These are phyloP conservation scores for Varanus salvator DNA, from an alignment of 2,113 vertebrate species.

Conservation along the genomic window DNA sequence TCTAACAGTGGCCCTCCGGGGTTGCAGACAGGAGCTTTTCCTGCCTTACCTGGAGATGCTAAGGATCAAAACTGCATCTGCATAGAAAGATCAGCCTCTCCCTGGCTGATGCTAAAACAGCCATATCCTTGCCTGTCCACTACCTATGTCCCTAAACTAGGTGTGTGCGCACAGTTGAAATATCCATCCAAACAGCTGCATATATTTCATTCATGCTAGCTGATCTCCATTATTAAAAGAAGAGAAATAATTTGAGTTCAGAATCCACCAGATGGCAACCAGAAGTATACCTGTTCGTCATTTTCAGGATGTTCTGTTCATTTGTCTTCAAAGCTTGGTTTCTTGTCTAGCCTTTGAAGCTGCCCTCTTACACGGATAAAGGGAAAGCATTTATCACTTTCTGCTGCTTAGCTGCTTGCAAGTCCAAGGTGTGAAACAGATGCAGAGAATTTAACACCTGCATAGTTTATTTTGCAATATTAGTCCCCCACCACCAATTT, in stretches of 20 bases:
- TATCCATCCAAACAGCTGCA: background rate
- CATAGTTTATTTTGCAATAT: conserved; percentile 38
- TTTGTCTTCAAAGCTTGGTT: conserved; percentile 41
- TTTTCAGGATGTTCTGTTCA: conserved; percentile 37
- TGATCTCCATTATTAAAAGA: background rate
- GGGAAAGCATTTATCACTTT: conserved; percentile 62
- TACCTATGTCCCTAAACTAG: background rate
- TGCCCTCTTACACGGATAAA: conserved; percentile 31
- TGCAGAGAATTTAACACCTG: conserved; percentile 37
- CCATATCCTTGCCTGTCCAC: background rate
- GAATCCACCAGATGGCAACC: conserved; percentile 64
- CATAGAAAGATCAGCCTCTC: no score
- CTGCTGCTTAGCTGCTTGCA: conserved; percentile 38
- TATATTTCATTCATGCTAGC: background rate
- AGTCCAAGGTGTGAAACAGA: conserved; percentile 47
- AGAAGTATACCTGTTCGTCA: conserved; percentile 48
- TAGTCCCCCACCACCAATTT: conserved; percentile 12
- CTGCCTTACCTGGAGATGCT: no score
- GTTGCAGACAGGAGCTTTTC: no score
- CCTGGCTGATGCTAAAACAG: background rate
- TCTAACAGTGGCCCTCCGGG: no score
- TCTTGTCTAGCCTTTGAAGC: conserved; percentile 57
- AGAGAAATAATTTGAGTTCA: conserved; percentile 33
- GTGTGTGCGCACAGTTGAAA: background rate
- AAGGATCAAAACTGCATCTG: no score